A percentile compares a stretch with the other conserved stretches of the same genome.
Conservation (phyloP, 2,888 invertebrate genomes). For the Eilema sororculum region DNA sequence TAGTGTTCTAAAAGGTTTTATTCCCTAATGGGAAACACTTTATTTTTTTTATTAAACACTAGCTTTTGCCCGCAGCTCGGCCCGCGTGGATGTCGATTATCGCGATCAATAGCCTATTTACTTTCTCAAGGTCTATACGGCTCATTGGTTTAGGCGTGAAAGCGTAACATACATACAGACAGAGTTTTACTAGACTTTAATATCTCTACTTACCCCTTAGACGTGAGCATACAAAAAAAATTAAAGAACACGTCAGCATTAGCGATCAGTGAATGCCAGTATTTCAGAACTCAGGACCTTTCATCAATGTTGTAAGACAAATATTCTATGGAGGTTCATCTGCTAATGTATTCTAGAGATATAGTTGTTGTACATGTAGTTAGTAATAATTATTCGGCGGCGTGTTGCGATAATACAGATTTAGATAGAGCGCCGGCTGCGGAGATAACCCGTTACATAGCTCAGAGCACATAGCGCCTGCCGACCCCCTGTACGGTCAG, state of each 20-base stretch:
- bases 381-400: conserved; percentile 85
- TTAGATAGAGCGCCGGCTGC: conserved; percentile 81
- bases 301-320: conserved; percentile 30
- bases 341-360: conserved; percentile 30
- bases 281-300: conserved; percentile 10
- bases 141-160: too few relatives aligned
- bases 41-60: background rate
- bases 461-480: conserved; percentile 83
- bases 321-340: conserved; percentile 27
- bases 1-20: background rate
- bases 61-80: too few relatives aligned
- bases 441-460: conserved; percentile 86
- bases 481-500: conserved; percentile 71
- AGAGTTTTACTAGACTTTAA: too few relatives aligned
- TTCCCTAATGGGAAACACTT: background rate
- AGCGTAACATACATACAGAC: too few relatives aligned
- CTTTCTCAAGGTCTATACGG: too few relatives aligned
- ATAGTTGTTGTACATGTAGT: conserved; percentile 69
- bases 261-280: background rate
- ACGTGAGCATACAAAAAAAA: background rate
- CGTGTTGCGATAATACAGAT: conserved; percentile 85
- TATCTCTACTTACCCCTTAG: background rate
- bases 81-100: too few relatives aligned
- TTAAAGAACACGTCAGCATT: background rate
- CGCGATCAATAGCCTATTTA: too few relatives aligned